Conservation (phyloP, 2,888 invertebrate genomes). For the Hemistola chrysoprasaria region DNA sequence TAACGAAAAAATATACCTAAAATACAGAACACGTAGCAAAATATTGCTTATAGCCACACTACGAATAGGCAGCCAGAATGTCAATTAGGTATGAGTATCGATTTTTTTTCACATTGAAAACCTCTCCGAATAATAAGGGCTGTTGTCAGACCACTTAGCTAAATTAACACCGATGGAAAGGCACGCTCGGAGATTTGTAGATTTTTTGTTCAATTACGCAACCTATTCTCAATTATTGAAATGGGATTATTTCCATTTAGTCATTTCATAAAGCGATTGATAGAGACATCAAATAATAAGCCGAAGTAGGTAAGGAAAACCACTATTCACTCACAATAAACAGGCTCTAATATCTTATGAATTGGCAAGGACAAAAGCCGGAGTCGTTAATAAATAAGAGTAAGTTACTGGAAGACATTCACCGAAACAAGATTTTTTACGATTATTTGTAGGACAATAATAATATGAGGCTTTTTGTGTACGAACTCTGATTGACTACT, state of each 20-base stretch:
- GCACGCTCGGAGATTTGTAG: constrained; percentile 25
- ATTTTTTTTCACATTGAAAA: constrained; percentile 19
- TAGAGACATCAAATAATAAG: constrained; percentile 6
- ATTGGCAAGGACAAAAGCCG: constrained; percentile 1
- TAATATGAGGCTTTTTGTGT: too few relatives aligned
- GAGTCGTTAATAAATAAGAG: constrained; percentile 6
- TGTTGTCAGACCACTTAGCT: constrained; percentile 26
- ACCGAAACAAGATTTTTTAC: constrained; percentile 1
- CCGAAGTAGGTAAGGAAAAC: constrained; percentile 1
- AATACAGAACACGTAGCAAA: constrained; percentile 1
- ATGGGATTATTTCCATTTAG: constrained; percentile 7
- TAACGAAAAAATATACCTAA: too few relatives aligned
- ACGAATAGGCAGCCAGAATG: constrained; percentile 10
- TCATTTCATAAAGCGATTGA: too few relatives aligned
- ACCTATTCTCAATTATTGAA: neutral
- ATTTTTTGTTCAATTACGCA: constrained; percentile 22
- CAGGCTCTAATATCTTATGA: constrained; percentile 10
- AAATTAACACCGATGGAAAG: constrained; percentile 35
- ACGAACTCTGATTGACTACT: too few relatives aligned
- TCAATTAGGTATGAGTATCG: constrained; percentile 24
- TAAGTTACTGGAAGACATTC: constrained; percentile 1
- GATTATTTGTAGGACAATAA: neutral
- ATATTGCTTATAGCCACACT: constrained; percentile 11
- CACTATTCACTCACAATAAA: constrained; percentile 3
- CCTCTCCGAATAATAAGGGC: constrained; percentile 14